Evolutionary conservation across 1,140 invertebrate genomes (phyloP).

Genomic region (Matsumurasca onukii): DNA sequence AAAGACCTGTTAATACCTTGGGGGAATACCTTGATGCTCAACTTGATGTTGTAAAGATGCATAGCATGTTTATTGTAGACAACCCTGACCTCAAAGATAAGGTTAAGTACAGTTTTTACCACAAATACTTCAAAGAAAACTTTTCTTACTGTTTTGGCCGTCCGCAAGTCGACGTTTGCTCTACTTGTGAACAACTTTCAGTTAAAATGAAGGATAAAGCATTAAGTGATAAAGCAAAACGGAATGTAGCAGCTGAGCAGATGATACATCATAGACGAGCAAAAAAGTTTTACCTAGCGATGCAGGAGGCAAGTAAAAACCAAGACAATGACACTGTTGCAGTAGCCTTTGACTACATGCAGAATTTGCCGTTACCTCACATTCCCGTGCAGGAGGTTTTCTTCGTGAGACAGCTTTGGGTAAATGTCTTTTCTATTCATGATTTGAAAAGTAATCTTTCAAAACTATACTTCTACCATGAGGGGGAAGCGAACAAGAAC

Average conservation of each 20-base stretch:
- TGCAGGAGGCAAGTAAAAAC: conserved; percentile 16
- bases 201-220: conserved; percentile 6
- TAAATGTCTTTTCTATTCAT: conserved; percentile 36
- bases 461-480: conserved; percentile 38
- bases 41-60: conserved; percentile 23
- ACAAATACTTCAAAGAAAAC: conserved; percentile 29
- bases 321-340: conserved; percentile 22
- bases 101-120: conserved; percentile 26
- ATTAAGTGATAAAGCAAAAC: neutral
- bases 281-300: conserved; percentile 27
- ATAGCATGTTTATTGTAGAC: conserved; percentile 14
- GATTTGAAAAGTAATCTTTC: conserved; percentile 31
- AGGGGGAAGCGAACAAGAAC: conserved; percentile 37
- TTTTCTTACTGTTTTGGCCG: conserved; percentile 14
- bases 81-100: conserved; percentile 19
- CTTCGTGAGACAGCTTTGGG: conserved; percentile 36
- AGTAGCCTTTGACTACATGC: conserved; percentile 37
- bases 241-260: conserved; percentile 19
- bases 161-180: conserved; percentile 17
- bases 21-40: conserved; percentile 5
- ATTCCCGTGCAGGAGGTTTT: conserved; percentile 37
- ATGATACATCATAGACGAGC: conserved; percentile 27
- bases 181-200: conserved; percentile 8
- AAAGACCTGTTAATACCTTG: no score
- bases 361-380: conserved; percentile 34